Conservation (phyloP, 2,113 vertebrate genomes). For the Enhydra lutris region DNA sequence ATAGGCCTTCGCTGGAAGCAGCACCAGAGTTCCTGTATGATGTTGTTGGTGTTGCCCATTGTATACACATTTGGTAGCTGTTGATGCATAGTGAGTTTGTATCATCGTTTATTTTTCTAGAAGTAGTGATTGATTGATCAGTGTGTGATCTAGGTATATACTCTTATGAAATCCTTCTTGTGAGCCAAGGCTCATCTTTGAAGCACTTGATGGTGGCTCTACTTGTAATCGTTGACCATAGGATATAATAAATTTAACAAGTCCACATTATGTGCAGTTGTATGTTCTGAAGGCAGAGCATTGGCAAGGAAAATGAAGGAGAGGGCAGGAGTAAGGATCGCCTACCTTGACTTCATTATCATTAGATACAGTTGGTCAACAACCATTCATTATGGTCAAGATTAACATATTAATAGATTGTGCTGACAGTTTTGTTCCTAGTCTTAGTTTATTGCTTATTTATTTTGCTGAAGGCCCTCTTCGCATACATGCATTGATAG, state of each 20-base stretch:
- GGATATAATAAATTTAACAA: neutral
- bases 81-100: neutral
- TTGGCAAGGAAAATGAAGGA: neutral
- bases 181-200: neutral
- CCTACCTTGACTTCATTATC: neutral
- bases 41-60: neutral
- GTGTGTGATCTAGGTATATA: neutral
- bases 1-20: neutral
- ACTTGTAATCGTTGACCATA: neutral
- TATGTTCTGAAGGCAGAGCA: neutral
- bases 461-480: neutral
- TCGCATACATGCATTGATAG: neutral
- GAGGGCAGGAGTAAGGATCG: neutral
- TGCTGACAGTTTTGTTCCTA: neutral
- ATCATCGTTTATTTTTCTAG: neutral
- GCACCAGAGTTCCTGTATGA: neutral
- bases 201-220: neutral
- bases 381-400: neutral
- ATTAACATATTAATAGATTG: neutral
- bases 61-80: neutral
- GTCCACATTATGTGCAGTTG: neutral
- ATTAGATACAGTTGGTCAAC: neutral
- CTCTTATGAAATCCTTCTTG: neutral
- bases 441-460: neutral
- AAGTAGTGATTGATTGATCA: neutral